phyloP scores from a whole-genome alignment of 2,888 invertebrate genomes.

The Glyphotaelius pellucidus region DNA sequence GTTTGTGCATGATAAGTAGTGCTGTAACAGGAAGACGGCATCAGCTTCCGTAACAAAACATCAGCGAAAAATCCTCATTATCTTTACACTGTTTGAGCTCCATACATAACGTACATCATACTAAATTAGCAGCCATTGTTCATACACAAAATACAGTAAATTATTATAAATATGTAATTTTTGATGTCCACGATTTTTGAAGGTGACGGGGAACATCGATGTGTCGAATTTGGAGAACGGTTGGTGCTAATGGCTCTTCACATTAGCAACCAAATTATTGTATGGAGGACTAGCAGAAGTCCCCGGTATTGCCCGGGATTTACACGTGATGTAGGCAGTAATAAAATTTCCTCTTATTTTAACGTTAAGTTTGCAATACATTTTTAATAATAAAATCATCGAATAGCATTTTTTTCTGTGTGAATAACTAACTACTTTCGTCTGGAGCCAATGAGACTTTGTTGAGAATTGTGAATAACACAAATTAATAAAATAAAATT shows the following conservation, averaged over 20 bases:
- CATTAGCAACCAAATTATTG: background rate
- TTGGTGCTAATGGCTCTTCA: background rate
- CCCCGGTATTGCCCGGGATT: too few relatives aligned
- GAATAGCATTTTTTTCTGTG: too few relatives aligned
- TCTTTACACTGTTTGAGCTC: background rate
- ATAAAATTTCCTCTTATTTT: too few relatives aligned
- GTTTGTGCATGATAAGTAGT: background rate
- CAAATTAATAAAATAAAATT: too few relatives aligned
- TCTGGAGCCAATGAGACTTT: too few relatives aligned
- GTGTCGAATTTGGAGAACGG: background rate
- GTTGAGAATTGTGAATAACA: too few relatives aligned
- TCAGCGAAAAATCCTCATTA: background rate
- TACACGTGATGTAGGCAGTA: too few relatives aligned
- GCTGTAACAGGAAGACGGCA: background rate
- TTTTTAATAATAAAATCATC: too few relatives aligned
- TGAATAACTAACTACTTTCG: too few relatives aligned
- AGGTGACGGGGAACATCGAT: background rate
- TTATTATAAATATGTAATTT: background rate
- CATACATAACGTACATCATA: background rate
- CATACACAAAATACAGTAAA: background rate
- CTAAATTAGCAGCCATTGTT: background rate
- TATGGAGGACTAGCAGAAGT: too few relatives aligned
- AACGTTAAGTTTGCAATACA: too few relatives aligned
- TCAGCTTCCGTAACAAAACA: background rate
- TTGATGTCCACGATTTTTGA: background rate